Evolutionary conservation across 2,113 vertebrate genomes (phyloP), one percentile per base, ranked within the genome.

Genomic region (Chaenocephalus aceratus): DNA sequence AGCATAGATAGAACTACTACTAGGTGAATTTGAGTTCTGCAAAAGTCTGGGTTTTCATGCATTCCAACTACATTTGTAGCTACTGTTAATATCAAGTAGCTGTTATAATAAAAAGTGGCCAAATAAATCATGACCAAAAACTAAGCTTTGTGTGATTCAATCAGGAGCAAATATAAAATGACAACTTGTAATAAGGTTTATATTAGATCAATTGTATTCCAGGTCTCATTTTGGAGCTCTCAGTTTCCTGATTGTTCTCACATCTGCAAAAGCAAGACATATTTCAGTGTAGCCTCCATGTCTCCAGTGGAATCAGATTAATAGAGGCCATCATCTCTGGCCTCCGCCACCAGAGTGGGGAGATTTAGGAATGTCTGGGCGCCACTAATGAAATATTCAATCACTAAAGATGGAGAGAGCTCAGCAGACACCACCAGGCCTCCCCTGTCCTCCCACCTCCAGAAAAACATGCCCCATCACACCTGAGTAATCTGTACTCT

Each of bases 201-300:
- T 74, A 14, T 7, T 64, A 30, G 2, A 46, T 36, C 6, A 1
- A 34, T 34, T 9, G 10, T 49, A 23, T 16, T 7, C 13, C 26
- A 52, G 23, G 12, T 52, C 3, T 2, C 10, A 53, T 68, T 36
- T 30, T n/a, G 49, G 7, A 15, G 14, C 49, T 3, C 14, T 91
- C 59, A 41, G 34, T 91, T 91, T 65, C 79, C 2, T 10, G 11
- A 16, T 59, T 67, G 78, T 91, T 76, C 91, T 75, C 83, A 90
- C 92, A 77, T 72, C 59, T 88, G 86, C 86, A 92, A 95, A 94
- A 89, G 83, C 49, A 68, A 91, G 91, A 91, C 80, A 89, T 66
- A 79, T 94, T 90, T 87, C 86, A 82, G 76, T 78, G 80, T 80
- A 90, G 63, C 90, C 87, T 80, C 77, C 77, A 30, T 81, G 65